These are phyloP conservation scores for Menura novaehollandiae DNA, from an alignment of 2,113 vertebrate species.

Conservation along the genomic window DNA sequence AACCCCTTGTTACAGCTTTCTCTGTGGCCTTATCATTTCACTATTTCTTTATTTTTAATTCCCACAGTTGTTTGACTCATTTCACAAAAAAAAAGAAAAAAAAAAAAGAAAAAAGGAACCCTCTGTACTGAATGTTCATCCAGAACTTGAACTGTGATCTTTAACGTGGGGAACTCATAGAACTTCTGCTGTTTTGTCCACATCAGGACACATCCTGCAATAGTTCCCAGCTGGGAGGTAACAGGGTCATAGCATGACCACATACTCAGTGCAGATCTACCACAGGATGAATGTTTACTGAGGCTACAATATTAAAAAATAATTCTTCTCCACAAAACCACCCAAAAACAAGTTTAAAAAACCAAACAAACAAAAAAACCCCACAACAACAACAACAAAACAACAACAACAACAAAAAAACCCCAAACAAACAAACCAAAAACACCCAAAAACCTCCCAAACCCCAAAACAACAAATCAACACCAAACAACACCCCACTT, in stretches of 20 bases:
- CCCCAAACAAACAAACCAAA: neutral
- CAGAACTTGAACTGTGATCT: neutral
- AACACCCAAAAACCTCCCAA: fast-evolving
- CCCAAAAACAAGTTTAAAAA: neutral
- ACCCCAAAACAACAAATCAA: neutral
- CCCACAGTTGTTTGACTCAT: neutral
- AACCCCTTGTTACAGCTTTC: neutral
- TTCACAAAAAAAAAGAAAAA: neutral
- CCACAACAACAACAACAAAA: too few relatives aligned
- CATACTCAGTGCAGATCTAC: neutral
- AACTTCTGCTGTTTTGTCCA: neutral
- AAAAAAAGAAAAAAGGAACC: fast-evolving
- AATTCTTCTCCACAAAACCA: neutral
- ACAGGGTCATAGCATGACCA: neutral
- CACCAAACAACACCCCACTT: neutral
- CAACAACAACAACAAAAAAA: too few relatives aligned
- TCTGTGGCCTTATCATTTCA: neutral
- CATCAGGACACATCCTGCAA: neutral
- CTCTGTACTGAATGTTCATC: neutral
- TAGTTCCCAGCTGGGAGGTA: neutral
- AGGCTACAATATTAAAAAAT: neutral
- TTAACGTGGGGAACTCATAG: neutral
- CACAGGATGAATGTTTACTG: neutral
- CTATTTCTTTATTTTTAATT: neutral
- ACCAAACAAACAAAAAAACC: neutral